phyloP scores from a whole-genome alignment of 1,140 invertebrate genomes.

The Neodiprion lecontei region DNA sequence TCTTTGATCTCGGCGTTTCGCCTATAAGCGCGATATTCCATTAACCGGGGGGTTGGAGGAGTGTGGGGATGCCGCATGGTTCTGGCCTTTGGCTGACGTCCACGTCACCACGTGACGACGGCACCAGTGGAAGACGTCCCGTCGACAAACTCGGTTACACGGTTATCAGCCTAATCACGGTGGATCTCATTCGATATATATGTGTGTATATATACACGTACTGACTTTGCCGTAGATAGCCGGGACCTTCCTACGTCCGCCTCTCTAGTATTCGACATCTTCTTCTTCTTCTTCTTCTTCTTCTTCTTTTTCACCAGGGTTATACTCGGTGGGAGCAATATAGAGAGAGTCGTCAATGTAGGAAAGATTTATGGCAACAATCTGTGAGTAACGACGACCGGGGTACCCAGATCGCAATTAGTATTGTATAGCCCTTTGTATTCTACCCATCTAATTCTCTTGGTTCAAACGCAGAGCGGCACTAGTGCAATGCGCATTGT shows the following conservation, averaged over 20 bases:
- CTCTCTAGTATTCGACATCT: too few species aligned
- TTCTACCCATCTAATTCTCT: too few species aligned
- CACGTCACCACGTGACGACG: background rate
- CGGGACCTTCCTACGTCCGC: too few species aligned
- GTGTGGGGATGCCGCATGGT: background rate
- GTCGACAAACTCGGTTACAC: constrained; percentile 40
- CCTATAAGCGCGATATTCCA: background rate
- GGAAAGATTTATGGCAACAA: constrained; percentile 37
- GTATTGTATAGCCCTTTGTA: too few species aligned
- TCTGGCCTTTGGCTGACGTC: background rate
- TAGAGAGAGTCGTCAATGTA: constrained; percentile 34
- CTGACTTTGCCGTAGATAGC: too few species aligned
- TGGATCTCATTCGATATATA: constrained; percentile 25
- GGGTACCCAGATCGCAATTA: background rate
- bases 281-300: too few species aligned
- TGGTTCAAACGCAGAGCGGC: too few species aligned
- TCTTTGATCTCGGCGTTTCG: constrained; percentile 2
- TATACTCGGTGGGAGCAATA: background rate
- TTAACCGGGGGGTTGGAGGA: background rate
- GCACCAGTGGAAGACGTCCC: background rate
- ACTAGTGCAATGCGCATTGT: too few species aligned
- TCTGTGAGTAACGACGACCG: constrained; percentile 39
- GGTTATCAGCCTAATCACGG: constrained; percentile 44
- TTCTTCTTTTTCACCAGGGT: too few species aligned
- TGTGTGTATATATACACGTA: background rate